Conservation (phyloP, 2,113 vertebrate species). For the Nipponia nippon region DNA sequence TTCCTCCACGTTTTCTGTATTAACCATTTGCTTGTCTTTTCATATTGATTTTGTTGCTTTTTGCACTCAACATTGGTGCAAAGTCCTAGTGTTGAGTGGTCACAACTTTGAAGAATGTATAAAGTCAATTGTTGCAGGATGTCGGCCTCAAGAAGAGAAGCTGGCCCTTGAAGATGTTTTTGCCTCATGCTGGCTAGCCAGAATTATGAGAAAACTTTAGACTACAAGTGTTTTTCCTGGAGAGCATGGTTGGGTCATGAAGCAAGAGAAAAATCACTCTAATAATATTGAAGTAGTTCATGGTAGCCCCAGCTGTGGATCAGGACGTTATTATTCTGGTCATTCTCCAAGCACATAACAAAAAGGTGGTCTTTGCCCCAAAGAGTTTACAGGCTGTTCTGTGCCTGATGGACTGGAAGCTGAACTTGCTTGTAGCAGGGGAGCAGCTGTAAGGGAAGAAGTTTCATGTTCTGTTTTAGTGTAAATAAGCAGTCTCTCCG, state of each 20-base stretch:
- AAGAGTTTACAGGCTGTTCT: not conserved
- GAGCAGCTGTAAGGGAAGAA: not conserved
- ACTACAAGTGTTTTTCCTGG: not conserved
- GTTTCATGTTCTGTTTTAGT: not conserved
- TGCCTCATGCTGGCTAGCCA: not conserved
- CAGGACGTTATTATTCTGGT: not conserved
- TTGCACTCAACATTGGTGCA: not conserved
- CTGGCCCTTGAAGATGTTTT: not conserved
- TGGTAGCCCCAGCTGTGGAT: not conserved
- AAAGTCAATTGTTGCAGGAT: not conserved
- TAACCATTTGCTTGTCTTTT: not conserved
- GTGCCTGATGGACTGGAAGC: not conserved
- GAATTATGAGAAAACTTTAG: not conserved
- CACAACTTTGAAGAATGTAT: not conserved
- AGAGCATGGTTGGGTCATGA: not conserved
- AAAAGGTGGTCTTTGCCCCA: not conserved
- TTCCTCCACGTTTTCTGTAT: not conserved
- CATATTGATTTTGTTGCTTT: not conserved
- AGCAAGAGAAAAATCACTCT: not conserved
- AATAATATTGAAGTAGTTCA: not conserved
- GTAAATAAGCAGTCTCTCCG: not conserved
- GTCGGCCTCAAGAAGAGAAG: not conserved
- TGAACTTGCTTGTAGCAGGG: not conserved
- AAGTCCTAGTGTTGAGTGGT: not conserved
- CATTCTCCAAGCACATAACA: not conserved